A percentile compares a stretch with the other conserved stretches of the same genome.
Evolutionary conservation across 2,888 invertebrate species (phyloP).

Genomic region (Sarcophaga caerulescens): DNA sequence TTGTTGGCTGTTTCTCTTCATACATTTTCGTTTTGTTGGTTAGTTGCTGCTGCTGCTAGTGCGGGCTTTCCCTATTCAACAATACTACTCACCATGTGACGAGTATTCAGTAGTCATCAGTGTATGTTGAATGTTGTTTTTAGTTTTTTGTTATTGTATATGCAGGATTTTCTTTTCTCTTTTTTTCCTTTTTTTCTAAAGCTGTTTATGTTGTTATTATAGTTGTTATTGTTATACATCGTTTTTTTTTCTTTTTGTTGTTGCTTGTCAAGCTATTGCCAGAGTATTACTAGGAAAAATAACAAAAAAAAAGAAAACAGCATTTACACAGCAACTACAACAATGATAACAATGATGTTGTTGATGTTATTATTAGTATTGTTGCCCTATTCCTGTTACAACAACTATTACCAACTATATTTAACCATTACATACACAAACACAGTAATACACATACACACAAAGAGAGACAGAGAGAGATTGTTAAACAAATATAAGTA

Average conservation of each 20-base stretch:
- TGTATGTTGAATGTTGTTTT: conserved; percentile 15
- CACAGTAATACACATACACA: background rate
- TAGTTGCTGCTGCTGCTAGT: conserved; percentile 35
- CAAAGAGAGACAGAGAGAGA: background rate
- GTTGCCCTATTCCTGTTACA: conserved; percentile 31
- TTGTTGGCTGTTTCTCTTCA: conserved; percentile 58
- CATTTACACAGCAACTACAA: background rate
- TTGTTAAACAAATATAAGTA: background rate
- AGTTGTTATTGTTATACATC: background rate
- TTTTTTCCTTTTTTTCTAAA: too few relatives aligned
- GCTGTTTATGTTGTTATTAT: conserved; percentile 38
- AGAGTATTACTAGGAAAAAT: conserved; percentile 19
- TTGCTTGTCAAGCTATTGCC: conserved; percentile 4
- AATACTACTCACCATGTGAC: background rate
- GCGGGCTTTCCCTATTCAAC: conserved; percentile 9
- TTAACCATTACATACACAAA: background rate
- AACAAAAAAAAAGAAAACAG: background rate
- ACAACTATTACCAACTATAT: conserved; percentile 3
- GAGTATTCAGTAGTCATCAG: background rate
- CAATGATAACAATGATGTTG: conserved; percentile 54
- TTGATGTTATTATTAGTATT: conserved; percentile 65
- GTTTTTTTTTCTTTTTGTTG: background rate
- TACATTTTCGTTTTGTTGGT: conserved; percentile 43
- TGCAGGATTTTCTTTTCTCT: conserved; percentile 6
- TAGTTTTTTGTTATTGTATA: background rate